Evolutionary conservation across 1,140 invertebrate genomes (phyloP), one percentile per base, ranked within the genome.

Genomic region (Listronotus oregonensis): DNA sequence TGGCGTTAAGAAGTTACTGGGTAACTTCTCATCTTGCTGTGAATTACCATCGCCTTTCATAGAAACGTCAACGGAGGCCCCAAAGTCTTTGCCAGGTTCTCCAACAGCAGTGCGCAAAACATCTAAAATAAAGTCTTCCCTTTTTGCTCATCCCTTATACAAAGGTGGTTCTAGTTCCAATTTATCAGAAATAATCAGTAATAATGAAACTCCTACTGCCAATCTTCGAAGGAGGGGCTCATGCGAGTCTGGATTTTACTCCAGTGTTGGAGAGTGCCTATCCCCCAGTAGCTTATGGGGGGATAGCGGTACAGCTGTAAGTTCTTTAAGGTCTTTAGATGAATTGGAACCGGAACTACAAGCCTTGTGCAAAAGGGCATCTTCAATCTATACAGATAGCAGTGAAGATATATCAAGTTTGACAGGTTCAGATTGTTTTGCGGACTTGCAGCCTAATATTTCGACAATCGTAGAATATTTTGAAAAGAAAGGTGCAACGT

Each of bases 391-490:
- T 77, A 93, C 91, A 0, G 92, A 94, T 72, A 92, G 90, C 69
- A 91, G 89, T 10, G 92, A 94, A 75, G 92, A 94, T 75, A 87
- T 93, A 15, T 91, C 90, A 7, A 90, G 89, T 71, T 79, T 92
- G 6, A 87, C 88, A 0, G 90, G 90, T 15, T 90, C 88, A 6
- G 90, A 91, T 76, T 89, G 86, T 86, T 82, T 74, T 58, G 87
- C 40, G 84, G 89, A 27, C 84, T 85, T 74, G 34, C 76, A 85
- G 42, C 76, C 77, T 65, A 75, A 93, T 82, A 94, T 94, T 50
- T 89, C 89, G 42, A 90, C 90, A 72, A 93, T 94, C 62, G 92
- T 94, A 10, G 91, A 94, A 67, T 94, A 94, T n/a, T n/a, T 94
- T 75, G 92, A 94, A 78, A 82, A 88, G 12, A 92, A 93, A 80